phyloP scores from a whole-genome alignment of 1,140 invertebrate species.

The Nephotettix cincticeps region DNA sequence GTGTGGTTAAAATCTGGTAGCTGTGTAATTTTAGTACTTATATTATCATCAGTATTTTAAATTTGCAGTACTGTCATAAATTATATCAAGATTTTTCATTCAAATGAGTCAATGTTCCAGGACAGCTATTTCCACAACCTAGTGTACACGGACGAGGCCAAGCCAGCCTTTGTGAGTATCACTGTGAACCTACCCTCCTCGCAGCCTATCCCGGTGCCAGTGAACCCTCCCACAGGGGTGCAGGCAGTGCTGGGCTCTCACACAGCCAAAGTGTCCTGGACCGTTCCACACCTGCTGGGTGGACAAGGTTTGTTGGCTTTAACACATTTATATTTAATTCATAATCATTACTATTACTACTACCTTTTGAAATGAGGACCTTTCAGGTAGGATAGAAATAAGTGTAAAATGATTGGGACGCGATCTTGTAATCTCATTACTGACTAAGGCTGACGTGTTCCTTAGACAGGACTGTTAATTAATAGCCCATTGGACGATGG shows the following conservation, averaged over 20 bases:
- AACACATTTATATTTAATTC: background rate
- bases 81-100: too few species aligned
- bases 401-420: too few species aligned
- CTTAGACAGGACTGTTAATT: too few species aligned
- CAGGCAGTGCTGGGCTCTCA: slow-evolving; percentile 74
- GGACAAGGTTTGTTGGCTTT: slow-evolving; percentile 62
- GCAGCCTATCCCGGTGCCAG: slow-evolving; percentile 75
- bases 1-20: too few species aligned
- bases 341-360: background rate
- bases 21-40: too few species aligned
- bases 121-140: slow-evolving; percentile 74
- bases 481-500: too few species aligned
- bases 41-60: too few species aligned
- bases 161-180: slow-evolving; percentile 52
- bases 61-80: too few species aligned
- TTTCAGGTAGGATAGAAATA: too few species aligned
- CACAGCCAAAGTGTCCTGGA: slow-evolving; percentile 76
- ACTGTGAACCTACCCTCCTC: slow-evolving; percentile 61
- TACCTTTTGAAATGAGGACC: background rate
- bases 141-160: slow-evolving; percentile 54
- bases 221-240: slow-evolving; percentile 71
- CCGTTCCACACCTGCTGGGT: slow-evolving; percentile 68
- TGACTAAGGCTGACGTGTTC: too few species aligned
- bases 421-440: too few species aligned
- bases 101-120: too few species aligned